Conservation (phyloP, 2,888 invertebrate species). For the Bhutanitis thaidina region DNA sequence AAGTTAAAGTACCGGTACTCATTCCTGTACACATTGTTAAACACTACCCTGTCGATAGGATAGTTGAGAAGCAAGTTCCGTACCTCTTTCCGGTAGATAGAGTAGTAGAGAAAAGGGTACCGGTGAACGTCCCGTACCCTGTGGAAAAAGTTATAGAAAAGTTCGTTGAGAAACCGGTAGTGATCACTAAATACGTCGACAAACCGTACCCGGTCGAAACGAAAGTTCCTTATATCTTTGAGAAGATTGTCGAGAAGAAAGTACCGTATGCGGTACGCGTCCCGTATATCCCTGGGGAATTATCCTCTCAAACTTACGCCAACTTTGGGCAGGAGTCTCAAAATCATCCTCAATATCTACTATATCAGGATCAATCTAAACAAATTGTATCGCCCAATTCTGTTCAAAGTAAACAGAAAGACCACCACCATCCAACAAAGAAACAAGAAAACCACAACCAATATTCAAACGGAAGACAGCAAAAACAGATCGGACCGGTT, state of each 20-base stretch:
- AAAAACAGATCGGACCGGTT: constrained; percentile 24
- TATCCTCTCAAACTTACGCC: constrained; percentile 41
- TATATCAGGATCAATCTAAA: neutral
- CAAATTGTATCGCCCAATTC: constrained; percentile 5
- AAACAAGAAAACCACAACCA: constrained; percentile 29
- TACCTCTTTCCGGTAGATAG: constrained; percentile 66
- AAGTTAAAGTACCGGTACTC: constrained; percentile 61
- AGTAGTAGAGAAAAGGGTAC: constrained; percentile 70
- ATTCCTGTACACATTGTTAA: constrained; percentile 60
- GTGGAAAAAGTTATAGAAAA: constrained; percentile 71
- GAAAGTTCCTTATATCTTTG: constrained; percentile 64
- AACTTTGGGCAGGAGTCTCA: constrained; percentile 41
- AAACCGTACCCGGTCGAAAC: constrained; percentile 74
- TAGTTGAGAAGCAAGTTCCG: constrained; percentile 71
- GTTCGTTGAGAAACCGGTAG: constrained; percentile 81
- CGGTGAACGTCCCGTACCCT: constrained; percentile 63
- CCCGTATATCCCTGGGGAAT: constrained; percentile 58
- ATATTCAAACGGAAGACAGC: constrained; percentile 30
- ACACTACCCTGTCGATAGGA: constrained; percentile 73
- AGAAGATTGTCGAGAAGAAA: constrained; percentile 73
- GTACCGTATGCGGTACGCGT: constrained; percentile 79
- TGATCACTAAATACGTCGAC: constrained; percentile 63
- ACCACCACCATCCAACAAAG: constrained; percentile 5
- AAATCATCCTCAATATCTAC: constrained; percentile 14
- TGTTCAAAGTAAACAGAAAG: constrained; percentile 24